Conservation (phyloP, 2,888 invertebrate species). For the Rhodophaea formosa region DNA sequence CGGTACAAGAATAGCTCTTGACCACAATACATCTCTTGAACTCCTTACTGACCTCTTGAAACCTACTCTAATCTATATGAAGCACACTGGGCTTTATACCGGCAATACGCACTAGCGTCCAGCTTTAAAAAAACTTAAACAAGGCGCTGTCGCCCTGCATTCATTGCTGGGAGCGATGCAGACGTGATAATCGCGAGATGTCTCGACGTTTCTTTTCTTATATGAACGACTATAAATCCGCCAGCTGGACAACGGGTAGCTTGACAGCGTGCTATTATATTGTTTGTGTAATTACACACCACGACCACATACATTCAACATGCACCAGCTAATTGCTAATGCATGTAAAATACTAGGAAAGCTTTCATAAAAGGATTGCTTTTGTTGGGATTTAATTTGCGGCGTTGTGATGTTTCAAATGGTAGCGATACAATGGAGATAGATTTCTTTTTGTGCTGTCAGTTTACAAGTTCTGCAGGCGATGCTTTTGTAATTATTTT, state of each 20-base stretch:
- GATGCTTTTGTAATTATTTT: too few relatives aligned
- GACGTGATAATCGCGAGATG: constrained; percentile 61
- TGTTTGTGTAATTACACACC: constrained; percentile 70
- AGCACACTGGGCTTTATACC: constrained; percentile 1
- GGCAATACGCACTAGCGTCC: neutral
- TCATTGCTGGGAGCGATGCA: constrained; percentile 51
- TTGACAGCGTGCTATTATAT: constrained; percentile 67
- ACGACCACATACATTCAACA: constrained; percentile 46
- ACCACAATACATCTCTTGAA: neutral
- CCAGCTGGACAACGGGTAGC: constrained; percentile 48
- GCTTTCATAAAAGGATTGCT: constrained; percentile 43
- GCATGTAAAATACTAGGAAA: constrained; percentile 51
- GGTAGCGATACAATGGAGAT: neutral
- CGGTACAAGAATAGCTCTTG: neutral
- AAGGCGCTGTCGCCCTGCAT: constrained; percentile 27
- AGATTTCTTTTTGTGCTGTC: neutral
- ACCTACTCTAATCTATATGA: constrained; percentile 1
- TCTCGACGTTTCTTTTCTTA: constrained; percentile 62
- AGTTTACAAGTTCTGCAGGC: neutral
- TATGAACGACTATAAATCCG: constrained; percentile 53
- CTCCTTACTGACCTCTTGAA: constrained; percentile 6
- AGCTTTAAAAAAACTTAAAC: neutral
- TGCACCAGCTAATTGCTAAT: constrained; percentile 58
- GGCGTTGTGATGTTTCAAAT: constrained; percentile 2
- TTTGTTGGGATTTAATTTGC: constrained; percentile 12